Base-by-base conservation (phyloP, 1,140 invertebrate genomes). In the Bombus sylvicola region DNA sequence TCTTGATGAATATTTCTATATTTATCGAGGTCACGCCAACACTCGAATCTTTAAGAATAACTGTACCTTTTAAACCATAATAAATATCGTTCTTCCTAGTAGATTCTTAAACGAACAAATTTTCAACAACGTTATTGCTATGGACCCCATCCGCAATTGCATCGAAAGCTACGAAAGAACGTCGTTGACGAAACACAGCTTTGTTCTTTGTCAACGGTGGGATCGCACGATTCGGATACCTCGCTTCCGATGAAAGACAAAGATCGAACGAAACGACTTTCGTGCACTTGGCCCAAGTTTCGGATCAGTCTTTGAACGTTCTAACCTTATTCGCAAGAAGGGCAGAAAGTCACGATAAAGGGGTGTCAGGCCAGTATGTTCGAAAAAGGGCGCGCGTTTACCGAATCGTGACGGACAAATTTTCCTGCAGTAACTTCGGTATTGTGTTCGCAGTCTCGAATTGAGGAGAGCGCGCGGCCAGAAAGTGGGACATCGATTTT, bases 401-500 rank as follows among this genome's bases (percentile, higher is more conserved):
- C 1, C 4, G 43, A 69, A 53, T 69, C 78, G 31, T 34, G 25
- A 34, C 39, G n/a, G 31, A 31, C 2, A 69, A 69, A 80, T 80
- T 80, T 80, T n/a, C 41, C 3, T 8, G 34, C 41, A 3, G 64
- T 15, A 80, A 53, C 41, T 69, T 69, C 41, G 64, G 68, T 53
- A 37, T 47, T 37, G 34, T n/a, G n/a, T 13, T 66, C 39, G 47
- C 47, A 12, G 37, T 25, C 31, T 41, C 72, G 77, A 53, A 80
- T 57, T 0, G 41, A n/a, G 64, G 82, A 76, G 59, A 76, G 62
- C 68, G 71, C 37, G 68, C 64, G 66, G 47, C 57, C 43, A 86
- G 37, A 75, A 78, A 71, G 74, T 78, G 77, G 76, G 73, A 66
- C 68, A 71, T 22, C 64, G 78, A 66, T 59, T 86, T 87, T 57